phyloP scores from a whole-genome alignment of 2,113 vertebrate genomes.

The Plecturocebus donacophilus region DNA sequence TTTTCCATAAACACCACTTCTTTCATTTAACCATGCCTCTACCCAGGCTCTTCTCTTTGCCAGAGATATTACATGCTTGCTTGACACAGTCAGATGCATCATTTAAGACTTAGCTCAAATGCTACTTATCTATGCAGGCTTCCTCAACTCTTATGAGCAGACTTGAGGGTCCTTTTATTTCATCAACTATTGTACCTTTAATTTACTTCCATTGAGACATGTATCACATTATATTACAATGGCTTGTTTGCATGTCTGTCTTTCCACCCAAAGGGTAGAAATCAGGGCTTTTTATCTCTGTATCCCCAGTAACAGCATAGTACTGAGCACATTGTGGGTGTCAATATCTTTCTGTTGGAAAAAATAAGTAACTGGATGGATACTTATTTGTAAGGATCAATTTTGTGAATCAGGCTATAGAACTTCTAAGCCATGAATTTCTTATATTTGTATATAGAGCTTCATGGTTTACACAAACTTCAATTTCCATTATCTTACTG shows the following conservation, averaged over 20 bases:
- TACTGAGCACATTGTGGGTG: not conserved
- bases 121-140: not conserved
- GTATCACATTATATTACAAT: not conserved
- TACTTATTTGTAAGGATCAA: not conserved
- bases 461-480: slow-evolving; percentile 34
- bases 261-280: not conserved
- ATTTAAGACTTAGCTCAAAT: slow-evolving; percentile 25
- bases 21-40: not conserved
- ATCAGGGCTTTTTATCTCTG: not conserved
- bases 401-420: not conserved
- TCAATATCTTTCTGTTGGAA: slow-evolving; percentile 6
- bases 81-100: not conserved
- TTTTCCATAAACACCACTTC: not conserved
- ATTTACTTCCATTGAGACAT: not conserved
- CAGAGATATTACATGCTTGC: not conserved
- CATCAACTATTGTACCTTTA: not conserved
- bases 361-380: not conserved
- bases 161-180: not conserved
- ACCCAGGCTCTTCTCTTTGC: not conserved
- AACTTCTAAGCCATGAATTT: not conserved
- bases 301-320: not conserved
- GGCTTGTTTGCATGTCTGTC: not conserved
- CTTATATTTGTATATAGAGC: not conserved
- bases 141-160: not conserved
- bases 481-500: not conserved